Evolutionary conservation across 2,113 vertebrate genomes (phyloP).

Genomic region (Alectura lathami): DNA sequence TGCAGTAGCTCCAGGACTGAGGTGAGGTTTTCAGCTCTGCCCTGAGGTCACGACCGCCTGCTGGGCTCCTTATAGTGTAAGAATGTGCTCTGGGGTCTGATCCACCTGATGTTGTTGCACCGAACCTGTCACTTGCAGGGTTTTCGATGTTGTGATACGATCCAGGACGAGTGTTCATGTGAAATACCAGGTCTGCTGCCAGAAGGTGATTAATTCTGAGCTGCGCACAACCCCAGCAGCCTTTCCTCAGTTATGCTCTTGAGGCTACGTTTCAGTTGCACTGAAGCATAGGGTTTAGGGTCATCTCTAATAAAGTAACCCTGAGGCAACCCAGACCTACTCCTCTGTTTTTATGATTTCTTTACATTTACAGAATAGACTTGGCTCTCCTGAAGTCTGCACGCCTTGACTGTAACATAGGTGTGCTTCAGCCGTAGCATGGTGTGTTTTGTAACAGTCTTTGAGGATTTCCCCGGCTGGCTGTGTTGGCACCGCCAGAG

Average conservation of each 20-base stretch:
- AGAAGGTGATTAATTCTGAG: not conserved
- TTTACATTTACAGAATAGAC: not conserved
- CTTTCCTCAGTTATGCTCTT: not conserved
- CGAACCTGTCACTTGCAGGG: not conserved
- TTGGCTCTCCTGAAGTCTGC: not conserved
- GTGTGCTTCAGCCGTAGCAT: accelerated
- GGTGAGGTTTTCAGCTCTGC: not conserved
- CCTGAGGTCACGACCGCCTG: accelerated
- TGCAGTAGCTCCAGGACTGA: not conserved
- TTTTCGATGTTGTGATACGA: not conserved
- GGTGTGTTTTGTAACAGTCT: not conserved
- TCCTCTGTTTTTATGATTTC: not conserved
- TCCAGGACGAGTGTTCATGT: not conserved
- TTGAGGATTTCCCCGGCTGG: not conserved
- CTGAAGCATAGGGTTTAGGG: not conserved
- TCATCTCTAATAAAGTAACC: not conserved
- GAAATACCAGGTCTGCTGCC: not conserved
- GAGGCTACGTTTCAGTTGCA: not conserved
- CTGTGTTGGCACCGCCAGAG: not conserved
- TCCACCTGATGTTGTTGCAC: not conserved
- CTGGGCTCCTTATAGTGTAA: accelerated
- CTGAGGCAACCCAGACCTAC: not conserved
- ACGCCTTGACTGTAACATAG: not conserved
- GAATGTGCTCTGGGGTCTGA: accelerated
- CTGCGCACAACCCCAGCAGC: not conserved